Conservation (phyloP, 2,113 vertebrate genomes). For the Numida meleagris region DNA sequence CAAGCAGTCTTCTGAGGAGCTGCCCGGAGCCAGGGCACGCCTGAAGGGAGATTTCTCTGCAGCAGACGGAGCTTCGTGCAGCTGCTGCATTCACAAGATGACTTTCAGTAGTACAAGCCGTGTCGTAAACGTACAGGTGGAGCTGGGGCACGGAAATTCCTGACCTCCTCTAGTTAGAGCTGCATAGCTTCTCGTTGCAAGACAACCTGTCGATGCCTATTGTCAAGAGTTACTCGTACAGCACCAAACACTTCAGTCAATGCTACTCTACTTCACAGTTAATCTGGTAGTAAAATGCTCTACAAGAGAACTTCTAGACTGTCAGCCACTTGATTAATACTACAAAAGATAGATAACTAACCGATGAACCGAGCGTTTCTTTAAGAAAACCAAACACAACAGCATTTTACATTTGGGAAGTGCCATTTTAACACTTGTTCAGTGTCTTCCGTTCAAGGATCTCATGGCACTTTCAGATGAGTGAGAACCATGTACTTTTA, state of each 20-base stretch:
- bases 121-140: slow-evolving; percentile 12
- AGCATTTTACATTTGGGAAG: background rate
- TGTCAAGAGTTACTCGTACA: slow-evolving; percentile 55
- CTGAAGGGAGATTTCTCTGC: slow-evolving; percentile 37
- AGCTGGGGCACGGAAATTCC: slow-evolving; percentile 1
- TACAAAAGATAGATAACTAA: slow-evolving; percentile 32
- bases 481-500: slow-evolving; percentile 1
- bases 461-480: slow-evolving; percentile 48
- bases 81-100: slow-evolving; percentile 54
- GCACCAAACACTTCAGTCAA: slow-evolving; percentile 70
- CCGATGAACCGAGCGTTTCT: background rate
- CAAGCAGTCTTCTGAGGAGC: slow-evolving; percentile 47
- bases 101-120: slow-evolving; percentile 73
- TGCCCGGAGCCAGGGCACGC: slow-evolving; percentile 42
- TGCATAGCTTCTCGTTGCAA: slow-evolving; percentile 59
- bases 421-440: background rate
- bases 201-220: slow-evolving; percentile 60
- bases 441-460: slow-evolving; percentile 21
- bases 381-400: background rate
- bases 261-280: slow-evolving; percentile 72
- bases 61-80: slow-evolving; percentile 67
- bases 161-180: slow-evolving; percentile 27
- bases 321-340: slow-evolving; percentile 39
- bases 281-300: slow-evolving; percentile 63
- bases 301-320: slow-evolving; percentile 46